phyloP scores from a whole-genome alignment of 2,113 vertebrate species.

The Lophius piscatorius region DNA sequence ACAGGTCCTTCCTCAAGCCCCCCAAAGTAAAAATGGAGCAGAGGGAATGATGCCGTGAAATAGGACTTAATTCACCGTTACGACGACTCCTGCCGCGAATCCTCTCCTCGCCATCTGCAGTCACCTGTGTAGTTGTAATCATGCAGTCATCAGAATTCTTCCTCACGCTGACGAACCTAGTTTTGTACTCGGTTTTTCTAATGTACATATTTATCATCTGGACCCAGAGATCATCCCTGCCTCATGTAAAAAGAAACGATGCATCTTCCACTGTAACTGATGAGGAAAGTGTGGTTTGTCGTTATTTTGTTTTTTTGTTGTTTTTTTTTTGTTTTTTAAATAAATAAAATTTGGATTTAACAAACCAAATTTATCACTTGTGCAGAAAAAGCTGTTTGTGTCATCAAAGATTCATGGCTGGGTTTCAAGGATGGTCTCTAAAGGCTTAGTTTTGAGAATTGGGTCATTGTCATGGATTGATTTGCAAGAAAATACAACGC shows the following conservation, averaged over 20 bases:
- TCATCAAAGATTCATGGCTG: neutral
- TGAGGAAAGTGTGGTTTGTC: slow-evolving; percentile 32
- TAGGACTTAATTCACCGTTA: slow-evolving; percentile 40
- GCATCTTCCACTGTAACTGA: slow-evolving; percentile 50
- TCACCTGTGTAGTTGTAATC: slow-evolving; percentile 41
- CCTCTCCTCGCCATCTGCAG: slow-evolving; percentile 40
- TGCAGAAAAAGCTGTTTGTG: slow-evolving; percentile 3
- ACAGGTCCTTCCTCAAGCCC: slow-evolving; percentile 95
- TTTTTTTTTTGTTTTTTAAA: slow-evolving; percentile 36
- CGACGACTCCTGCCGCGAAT: slow-evolving; percentile 28
- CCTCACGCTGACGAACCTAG: slow-evolving; percentile 43
- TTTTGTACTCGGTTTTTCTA: slow-evolving; percentile 70
- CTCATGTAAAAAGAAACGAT: slow-evolving; percentile 38
- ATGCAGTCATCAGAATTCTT: slow-evolving; percentile 20
- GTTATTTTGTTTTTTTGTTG: slow-evolving; percentile 20
- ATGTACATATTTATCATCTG: slow-evolving; percentile 71
- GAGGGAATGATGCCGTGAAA: slow-evolving; percentile 72
- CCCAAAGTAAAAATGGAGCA: slow-evolving; percentile 99
- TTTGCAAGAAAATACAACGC: too few relatives aligned
- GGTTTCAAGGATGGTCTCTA: too few relatives aligned
- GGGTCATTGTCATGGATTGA: too few relatives aligned
- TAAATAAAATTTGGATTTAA: slow-evolving; percentile 66
- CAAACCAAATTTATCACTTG: slow-evolving; percentile 18
- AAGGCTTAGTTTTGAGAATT: too few relatives aligned
- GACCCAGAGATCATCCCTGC: slow-evolving; percentile 45